Evolutionary conservation across 2,888 invertebrate species (phyloP), one percentile per base, ranked within the genome.

Genomic region (Nemotelus pantherinus): DNA sequence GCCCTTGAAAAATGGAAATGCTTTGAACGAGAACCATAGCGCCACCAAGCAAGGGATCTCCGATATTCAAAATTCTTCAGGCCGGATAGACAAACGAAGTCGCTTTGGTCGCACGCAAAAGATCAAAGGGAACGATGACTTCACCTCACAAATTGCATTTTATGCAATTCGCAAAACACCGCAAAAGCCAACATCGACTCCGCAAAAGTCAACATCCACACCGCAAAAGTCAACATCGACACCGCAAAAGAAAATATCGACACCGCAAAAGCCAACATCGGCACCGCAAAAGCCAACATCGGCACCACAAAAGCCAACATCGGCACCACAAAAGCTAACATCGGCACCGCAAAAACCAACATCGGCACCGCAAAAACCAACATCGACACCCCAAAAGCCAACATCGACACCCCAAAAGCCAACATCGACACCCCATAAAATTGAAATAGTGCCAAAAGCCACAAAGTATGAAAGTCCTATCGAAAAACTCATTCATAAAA

Each of bases 401-500:
- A 79, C 78, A 7, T 77, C 77, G n/a, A 60, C 58, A 65, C 47
- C 64, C 10, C 10, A 25, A 57, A 57, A 57, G 57, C 41, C 60
- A 39, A 39, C 3, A 41, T 50, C 50, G 50, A 50, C 5, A 7
- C 6, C 6, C 50, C 9, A 50, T 1, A 7, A 5, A 25, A 25
- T 25, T 25, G 25, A 25, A 25, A 25, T 25, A 25, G 64, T 57
- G 2, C 77, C 79, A 3, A 79, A 79, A 7, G 77, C 76, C 25
- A 63, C 63, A 63, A 43, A 60, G n/a, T 84, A 82, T 79, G 82
- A 84, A 60, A 86, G 86, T 80, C 86, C 87, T 2, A 86, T 87
- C 48, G 86, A 86, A 65, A 86, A 85, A 55, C 79, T 86, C 50
- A 80, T 86, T 2, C 82, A 83, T 0, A 86, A 85, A 65, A 86